Conservation (phyloP, 2,113 vertebrate genomes). For the Grus americana region DNA sequence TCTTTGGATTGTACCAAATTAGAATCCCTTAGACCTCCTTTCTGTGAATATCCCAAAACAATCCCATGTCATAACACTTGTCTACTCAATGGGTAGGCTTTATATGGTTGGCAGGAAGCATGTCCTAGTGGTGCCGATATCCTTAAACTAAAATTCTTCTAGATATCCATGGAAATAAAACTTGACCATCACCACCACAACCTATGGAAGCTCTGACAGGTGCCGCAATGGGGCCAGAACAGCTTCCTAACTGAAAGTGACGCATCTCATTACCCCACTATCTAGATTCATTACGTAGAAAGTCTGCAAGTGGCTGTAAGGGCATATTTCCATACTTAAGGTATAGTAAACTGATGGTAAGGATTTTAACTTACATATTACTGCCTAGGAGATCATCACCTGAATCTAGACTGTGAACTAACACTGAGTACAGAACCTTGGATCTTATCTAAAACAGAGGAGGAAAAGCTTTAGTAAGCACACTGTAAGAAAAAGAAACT, state of each 20-base stretch:
- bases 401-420: not conserved
- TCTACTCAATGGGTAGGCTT: not conserved
- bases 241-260: not conserved
- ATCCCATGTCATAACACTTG: not conserved
- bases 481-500: not conserved
- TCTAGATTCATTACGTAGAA: not conserved
- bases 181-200: not conserved
- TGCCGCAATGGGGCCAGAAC: not conserved
- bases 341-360: not conserved
- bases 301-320: not conserved
- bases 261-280: accelerated
- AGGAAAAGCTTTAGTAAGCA: not conserved
- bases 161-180: not conserved
- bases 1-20: not conserved
- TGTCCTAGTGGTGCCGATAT: not conserved
- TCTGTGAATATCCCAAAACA: not conserved
- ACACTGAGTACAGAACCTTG: not conserved
- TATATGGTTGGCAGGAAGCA: not conserved
- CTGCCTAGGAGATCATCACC: not conserved
- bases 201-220: not conserved
- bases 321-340: not conserved
- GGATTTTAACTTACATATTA: not conserved
- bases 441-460: not conserved
- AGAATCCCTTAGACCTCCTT: not conserved
- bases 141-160: not conserved